Evolutionary conservation across 2,888 invertebrate species (phyloP).

Genomic region (Helobdella robusta): DNA sequence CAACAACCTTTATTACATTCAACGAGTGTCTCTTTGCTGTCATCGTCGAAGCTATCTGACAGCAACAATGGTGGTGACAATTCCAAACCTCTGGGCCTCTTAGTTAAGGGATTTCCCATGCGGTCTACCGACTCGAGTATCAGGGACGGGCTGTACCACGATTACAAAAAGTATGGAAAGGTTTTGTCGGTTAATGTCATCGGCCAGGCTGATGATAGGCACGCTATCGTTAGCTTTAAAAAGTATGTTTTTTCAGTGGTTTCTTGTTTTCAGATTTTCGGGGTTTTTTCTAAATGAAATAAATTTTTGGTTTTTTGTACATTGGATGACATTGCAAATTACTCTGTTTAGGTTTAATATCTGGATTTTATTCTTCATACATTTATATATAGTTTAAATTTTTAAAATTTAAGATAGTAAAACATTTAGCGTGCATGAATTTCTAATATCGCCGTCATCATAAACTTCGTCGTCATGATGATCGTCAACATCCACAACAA

Average conservation of each 20-base stretch:
- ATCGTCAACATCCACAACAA: not conserved
- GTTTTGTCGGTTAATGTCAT: constrained; percentile 82
- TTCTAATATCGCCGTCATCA: not conserved
- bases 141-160: constrained; percentile 93
- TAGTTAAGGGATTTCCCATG: constrained; percentile 42
- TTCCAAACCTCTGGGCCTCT: constrained; percentile 38
- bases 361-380: not conserved
- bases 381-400: not conserved
- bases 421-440: too few species aligned
- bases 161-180: constrained; percentile 96
- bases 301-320: not conserved
- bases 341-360: too few species aligned
- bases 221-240: constrained; percentile 89
- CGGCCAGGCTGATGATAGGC: constrained; percentile 79
- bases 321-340: too few species aligned
- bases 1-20: too few species aligned
- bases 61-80: not conserved
- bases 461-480: not conserved
- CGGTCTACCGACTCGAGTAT: constrained; percentile 69
- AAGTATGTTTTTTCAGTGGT: constrained; percentile 54
- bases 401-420: too few species aligned
- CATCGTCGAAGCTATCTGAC: too few species aligned
- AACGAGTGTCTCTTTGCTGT: too few species aligned
- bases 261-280: not conserved
- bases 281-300: too few species aligned